Percentiles rank a stretch among this genome's conserved stretches.
Conservation (phyloP, 92 coral and sea anemone genomes). For the Metridium senile region DNA sequence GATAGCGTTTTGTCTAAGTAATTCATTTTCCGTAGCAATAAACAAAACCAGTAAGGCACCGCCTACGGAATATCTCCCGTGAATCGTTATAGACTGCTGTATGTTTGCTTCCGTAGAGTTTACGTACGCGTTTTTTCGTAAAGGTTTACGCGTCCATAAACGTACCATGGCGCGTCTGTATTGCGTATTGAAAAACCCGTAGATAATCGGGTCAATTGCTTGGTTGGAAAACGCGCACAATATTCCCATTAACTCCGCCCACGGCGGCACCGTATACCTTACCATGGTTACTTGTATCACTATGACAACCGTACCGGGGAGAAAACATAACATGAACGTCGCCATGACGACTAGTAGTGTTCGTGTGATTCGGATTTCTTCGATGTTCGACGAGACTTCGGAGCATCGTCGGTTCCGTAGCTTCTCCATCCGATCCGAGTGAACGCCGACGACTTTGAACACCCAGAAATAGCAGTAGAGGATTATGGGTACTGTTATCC, state of each 20-base stretch:
- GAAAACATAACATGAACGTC: conserved; percentile 41
- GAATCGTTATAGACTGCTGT: conserved; percentile 19
- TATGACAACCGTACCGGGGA: conserved; percentile 29
- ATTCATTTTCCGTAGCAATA: conserved; percentile 41
- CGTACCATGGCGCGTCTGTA: conserved; percentile 39
- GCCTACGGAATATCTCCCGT: conserved; percentile 37
- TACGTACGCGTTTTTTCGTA: not conserved
- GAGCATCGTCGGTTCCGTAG: conserved; percentile 24
- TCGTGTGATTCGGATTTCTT: conserved; percentile 55
- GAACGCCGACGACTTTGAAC: conserved; percentile 49
- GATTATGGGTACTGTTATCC: conserved; percentile 28
- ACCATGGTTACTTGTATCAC: conserved; percentile 10
- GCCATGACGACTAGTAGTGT: conserved; percentile 54
- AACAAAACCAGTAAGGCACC: conserved; percentile 39
- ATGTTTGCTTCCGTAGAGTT: conserved; percentile 11
- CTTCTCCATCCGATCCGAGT: conserved; percentile 35
- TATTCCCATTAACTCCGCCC: conserved; percentile 34
- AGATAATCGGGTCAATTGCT: conserved; percentile 48
- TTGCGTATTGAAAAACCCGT: conserved; percentile 48
- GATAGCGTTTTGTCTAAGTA: conserved; percentile 22
- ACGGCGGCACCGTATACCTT: conserved; percentile 13
- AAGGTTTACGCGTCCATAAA: conserved; percentile 5
- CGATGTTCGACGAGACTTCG: conserved; percentile 37
- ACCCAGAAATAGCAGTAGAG: conserved; percentile 47
- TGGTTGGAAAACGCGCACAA: conserved; percentile 41